Percentiles rank a stretch among this genome's conserved stretches.
phyloP scores from a whole-genome alignment of 1,140 invertebrate genomes.

The Dolichoris vasculosae region DNA sequence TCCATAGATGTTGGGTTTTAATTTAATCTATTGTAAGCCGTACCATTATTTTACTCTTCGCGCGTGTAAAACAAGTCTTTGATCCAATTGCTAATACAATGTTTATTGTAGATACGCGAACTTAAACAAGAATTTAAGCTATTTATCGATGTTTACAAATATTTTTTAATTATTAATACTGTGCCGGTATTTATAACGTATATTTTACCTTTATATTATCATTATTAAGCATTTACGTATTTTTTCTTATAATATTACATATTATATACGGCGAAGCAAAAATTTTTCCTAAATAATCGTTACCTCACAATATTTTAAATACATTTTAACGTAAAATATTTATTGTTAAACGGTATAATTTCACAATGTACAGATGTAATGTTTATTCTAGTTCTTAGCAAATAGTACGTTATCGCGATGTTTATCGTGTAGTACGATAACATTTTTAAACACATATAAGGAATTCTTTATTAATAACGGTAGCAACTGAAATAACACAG shows the following conservation, averaged over 20 bases:
- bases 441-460: not conserved
- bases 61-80: no score
- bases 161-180: no score
- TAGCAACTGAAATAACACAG: not conserved
- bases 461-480: not conserved
- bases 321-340: not conserved
- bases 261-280: no score
- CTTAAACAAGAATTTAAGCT: no score
- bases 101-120: no score
- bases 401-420: not conserved
- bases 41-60: not conserved
- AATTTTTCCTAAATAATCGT: not conserved
- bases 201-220: no score
- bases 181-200: no score
- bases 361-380: not conserved
- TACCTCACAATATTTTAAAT: not conserved
- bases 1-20: not conserved
- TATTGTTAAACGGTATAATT: not conserved
- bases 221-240: no score
- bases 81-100: no score
- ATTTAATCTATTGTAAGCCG: not conserved
- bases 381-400: not conserved
- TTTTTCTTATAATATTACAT: no score
- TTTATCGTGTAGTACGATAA: not conserved
- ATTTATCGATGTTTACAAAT: no score